Evolutionary conservation across 2,888 invertebrate species (phyloP), one percentile per base, ranked within the genome.

Genomic region (Phoenoteleia sp.): DNA sequence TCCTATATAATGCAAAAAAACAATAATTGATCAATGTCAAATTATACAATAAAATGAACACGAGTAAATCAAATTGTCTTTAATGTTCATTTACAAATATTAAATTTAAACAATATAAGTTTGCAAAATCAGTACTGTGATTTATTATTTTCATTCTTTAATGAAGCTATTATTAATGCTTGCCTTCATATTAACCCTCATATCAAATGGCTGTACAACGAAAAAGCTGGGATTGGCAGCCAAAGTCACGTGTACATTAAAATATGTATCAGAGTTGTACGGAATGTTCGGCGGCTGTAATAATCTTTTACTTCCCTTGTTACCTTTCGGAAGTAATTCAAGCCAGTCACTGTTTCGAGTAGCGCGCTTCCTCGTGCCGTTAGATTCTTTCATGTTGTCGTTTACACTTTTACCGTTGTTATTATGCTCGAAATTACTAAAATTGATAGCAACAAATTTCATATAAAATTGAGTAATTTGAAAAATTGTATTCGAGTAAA

Each of bases 171-270:
- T n/a, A n/a, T n/a, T n/a, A n/a, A n/a, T n/a, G n/a, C 62, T 47
- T 58, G 81, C 67, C 74, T 58, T 91, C 91, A 77, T 86, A 72
- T 21, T 90, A 81, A 9, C 84, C 72, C 0, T n/a, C 54, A 79
- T 27, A 82, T 87, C 79, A 11, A 87, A 87, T 0, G 93, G 93
- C 64, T 93, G 93, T 56, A 96, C 96, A 49, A 96, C 95, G 89
- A 97, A 97, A 94, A 96, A 96, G 93, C 95, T 95, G 0, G 98
- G 98, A 95, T 96, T 96, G 2, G 97, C 96, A 0, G 97, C 97
- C 94, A 96, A 96, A 0, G 96, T 95, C 72, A 97, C 95, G 90
- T 95, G 95, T 13, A 97, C 96, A 90, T 97, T 96, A 90, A 97
- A 96, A 90, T 95, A 96, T 2, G 1, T 7, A 36, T 95, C 93